Conservation (phyloP, 2,888 invertebrate genomes). For the Dermolepida albohirtum region DNA sequence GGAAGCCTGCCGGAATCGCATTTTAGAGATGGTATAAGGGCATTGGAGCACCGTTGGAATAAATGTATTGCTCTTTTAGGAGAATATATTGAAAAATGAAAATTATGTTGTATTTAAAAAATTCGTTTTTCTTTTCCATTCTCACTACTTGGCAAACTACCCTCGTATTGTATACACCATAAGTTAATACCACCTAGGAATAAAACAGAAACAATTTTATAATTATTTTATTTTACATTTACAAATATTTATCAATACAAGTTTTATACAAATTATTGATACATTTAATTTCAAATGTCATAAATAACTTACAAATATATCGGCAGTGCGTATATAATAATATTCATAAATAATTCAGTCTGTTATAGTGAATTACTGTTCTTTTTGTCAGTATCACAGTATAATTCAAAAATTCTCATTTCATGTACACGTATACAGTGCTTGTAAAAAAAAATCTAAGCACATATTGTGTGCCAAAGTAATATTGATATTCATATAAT, state of each 20-base stretch:
- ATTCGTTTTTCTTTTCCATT: too few species aligned
- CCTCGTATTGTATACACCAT: too few species aligned
- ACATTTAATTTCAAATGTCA: neutral
- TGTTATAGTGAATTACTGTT: conserved; percentile 19
- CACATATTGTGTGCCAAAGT: neutral
- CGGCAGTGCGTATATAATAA: conserved; percentile 32
- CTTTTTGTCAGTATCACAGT: conserved; percentile 20
- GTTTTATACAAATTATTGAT: conserved; percentile 16
- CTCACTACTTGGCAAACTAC: too few species aligned
- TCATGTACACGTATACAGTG: conserved; percentile 8
- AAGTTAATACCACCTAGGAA: too few species aligned
- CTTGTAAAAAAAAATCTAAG: neutral
- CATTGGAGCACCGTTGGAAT: too few species aligned
- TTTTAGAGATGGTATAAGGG: too few species aligned
- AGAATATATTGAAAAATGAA: too few species aligned
- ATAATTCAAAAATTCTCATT: conserved; percentile 9
- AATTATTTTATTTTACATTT: conserved; percentile 5
- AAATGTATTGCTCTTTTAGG: too few species aligned
- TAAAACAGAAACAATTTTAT: conserved; percentile 9
- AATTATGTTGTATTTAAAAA: too few species aligned
- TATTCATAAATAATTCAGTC: conserved; percentile 23
- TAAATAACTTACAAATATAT: conserved; percentile 13
- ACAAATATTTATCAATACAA: conserved; percentile 18
- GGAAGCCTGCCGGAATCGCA: too few species aligned
- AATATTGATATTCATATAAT: neutral